These are phyloP conservation scores for Vireo griseus DNA, from an alignment of 2,797 vertebrate species.

Conservation along the genomic window DNA sequence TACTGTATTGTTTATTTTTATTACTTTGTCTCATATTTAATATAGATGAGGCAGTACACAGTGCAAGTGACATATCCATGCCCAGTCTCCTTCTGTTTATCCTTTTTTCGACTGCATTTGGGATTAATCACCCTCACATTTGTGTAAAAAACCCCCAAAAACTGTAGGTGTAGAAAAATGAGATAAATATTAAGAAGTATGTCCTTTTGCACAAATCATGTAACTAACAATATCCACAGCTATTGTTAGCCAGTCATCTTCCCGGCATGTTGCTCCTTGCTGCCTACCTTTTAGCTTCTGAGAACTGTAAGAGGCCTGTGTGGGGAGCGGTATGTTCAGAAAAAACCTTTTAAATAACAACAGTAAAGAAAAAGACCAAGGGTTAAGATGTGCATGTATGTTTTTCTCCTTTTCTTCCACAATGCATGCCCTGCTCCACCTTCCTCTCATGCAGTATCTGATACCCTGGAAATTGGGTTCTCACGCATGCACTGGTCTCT, in stretches of 20 bases:
- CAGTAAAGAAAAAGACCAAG: background rate
- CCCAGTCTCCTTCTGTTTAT: background rate
- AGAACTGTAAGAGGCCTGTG: background rate
- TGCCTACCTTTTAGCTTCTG: background rate
- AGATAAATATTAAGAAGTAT: background rate
- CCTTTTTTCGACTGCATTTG: background rate
- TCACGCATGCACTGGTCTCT: background rate
- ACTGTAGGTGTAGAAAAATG: background rate
- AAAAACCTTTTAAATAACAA: background rate
- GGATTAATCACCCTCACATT: background rate
- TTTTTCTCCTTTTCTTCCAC: background rate
- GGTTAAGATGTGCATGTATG: background rate
- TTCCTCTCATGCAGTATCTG: background rate
- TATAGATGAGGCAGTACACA: background rate
- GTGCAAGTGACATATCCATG: background rate
- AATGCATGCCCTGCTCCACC: background rate
- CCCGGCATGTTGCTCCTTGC: background rate
- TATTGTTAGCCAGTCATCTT: background rate
- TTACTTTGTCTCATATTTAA: conserved; percentile 42
- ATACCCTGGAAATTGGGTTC: background rate
- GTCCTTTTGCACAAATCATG: background rate
- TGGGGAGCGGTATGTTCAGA: background rate
- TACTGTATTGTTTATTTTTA: conserved; percentile 21
- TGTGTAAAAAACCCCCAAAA: background rate
- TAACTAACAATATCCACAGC: background rate